Evolutionary conservation across 2,113 vertebrate species (phyloP), one percentile per base, ranked within the genome.

Genomic region (Grallaria varia): DNA sequence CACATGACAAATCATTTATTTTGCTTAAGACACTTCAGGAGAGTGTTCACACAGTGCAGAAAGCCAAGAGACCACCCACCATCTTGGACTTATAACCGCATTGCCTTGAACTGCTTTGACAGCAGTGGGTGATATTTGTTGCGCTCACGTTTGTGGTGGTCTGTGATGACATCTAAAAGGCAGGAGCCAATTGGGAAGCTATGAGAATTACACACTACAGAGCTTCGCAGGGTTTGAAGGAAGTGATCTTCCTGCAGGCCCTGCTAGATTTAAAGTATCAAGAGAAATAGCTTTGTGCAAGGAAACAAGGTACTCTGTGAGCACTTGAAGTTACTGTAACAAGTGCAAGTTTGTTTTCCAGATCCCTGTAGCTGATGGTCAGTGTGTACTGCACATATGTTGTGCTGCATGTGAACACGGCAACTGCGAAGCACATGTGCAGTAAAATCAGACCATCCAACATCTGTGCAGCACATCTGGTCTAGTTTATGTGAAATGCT

Each of bases 331-430:
- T 79, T 83, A 58, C 58, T 85, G 58, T 62, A 88, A 82, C 87
- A 94, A 91, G 49, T 87, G 28, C 63, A 91, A 91, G 69, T 47
- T 85, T 90, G 49, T 80, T 95, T 90, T 88, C 53, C 74, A 87
- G 58, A 83, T 83, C 59, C 28, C 42, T 20, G 53, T 50, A 80
- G 82, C 75, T 77, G 49, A 50, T 59, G 31, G 53, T 91, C 82
- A 33, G 40, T 5, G 63, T 37, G 62, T 90, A 74, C 53, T 71
- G 59, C 73, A 50, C 66, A 45, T 11, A n/a, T 2, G 8, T 72
- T 56, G 49, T 5, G 45, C 67, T 80, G 15, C 66, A 25, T 88
- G 62, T 30, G 53, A 62, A 27, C n/a, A 7, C 22, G 62, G 69
- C 67, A 86, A 93, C 75, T 92, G 88, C 50, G 84, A 49, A 91